Base-by-base conservation (phyloP, 37 sponge, comb jelly and placozoan genomes). In the Aphrocallistes beatrix region DNA sequence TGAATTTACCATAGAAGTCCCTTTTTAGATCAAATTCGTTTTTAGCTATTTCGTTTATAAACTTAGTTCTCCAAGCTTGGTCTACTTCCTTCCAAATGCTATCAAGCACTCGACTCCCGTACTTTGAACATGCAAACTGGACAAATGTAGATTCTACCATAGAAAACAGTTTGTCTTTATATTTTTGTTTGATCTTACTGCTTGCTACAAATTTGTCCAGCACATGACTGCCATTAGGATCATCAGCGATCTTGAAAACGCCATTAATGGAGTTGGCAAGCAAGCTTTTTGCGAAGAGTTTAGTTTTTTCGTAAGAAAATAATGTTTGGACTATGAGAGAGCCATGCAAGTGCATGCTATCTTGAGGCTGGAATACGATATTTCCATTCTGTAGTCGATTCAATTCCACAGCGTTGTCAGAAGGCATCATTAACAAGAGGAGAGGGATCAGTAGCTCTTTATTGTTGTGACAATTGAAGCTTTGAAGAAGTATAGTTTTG, bases 61-160 rank as follows among this genome's bases (percentile, higher is more conserved):
- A 60, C n/a, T 30, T 60, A 8, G 10, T 30, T 13, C n/a, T 60
- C 75, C 75, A 60, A 25, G 6, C 75, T 6, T 60, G 34, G 34
- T 60, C 75, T 32, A 60, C 28, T 13, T 60, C 17, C n/a, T 6
- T 60, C 75, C 75, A 60, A 6, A 60, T 60, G n/a, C 75, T 25
- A 30, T 60, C 75, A 60, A 60, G n/a, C n/a, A 60, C 75, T 60
- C 75, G 10, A 60, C 75, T 60, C 25, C 75, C 75, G 34, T 60
- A 60, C 75, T 60, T 60, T 3, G 32, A 60, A 60, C 75, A 60
- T 30, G n/a, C 75, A 1, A 60, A 60, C 10, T 60, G 28, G n/a
- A 60, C 75, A 60, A 60, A 13, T 60, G 28, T 3, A 19, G 10
- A 19, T 60, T 60, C 75, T 28, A 60, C 1, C 75, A 60, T 60